phyloP scores from a whole-genome alignment of 2,797 vertebrate species.

The Semaprochilodus insignis region DNA sequence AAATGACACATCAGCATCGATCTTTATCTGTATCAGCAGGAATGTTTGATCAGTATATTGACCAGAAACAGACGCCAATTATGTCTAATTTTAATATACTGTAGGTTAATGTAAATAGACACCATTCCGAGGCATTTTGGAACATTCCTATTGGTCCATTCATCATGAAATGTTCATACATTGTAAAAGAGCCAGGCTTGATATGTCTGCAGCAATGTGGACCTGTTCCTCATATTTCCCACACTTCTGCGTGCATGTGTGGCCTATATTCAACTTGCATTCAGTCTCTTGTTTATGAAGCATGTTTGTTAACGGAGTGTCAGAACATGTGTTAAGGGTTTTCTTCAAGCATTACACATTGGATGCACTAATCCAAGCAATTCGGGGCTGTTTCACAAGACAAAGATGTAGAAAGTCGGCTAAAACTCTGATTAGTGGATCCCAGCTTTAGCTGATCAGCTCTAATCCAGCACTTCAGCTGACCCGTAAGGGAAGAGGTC shows the following conservation, averaged over 20 bases:
- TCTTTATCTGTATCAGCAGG: no score
- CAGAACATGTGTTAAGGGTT: not conserved
- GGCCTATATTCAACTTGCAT: not conserved
- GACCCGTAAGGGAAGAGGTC: slow-evolving; percentile 34
- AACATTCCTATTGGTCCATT: not conserved
- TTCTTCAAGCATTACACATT: slow-evolving; percentile 11
- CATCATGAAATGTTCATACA: not conserved
- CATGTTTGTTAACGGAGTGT: not conserved
- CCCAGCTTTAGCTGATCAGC: slow-evolving; percentile 36
- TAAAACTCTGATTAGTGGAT: slow-evolving; percentile 5
- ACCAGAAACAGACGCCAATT: no score
- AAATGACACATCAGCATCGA: no score
- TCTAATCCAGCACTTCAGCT: slow-evolving; percentile 26
- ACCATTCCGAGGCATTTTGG: not conserved
- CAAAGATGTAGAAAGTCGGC: slow-evolving; percentile 26
- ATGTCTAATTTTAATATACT: no score
- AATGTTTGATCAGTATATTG: no score
- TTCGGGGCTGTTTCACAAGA: slow-evolving; percentile 23
- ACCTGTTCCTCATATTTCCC: not conserved
- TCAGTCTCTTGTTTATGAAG: not conserved
- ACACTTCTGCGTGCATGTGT: not conserved
- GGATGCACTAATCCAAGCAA: slow-evolving; percentile 37
- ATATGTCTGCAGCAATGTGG: not conserved
- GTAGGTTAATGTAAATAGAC: not conserved
- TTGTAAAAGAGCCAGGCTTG: not conserved